Evolutionary conservation across 2,888 invertebrate species (phyloP), one percentile per base, ranked within the genome.

Genomic region (Ectemnius cavifrons): DNA sequence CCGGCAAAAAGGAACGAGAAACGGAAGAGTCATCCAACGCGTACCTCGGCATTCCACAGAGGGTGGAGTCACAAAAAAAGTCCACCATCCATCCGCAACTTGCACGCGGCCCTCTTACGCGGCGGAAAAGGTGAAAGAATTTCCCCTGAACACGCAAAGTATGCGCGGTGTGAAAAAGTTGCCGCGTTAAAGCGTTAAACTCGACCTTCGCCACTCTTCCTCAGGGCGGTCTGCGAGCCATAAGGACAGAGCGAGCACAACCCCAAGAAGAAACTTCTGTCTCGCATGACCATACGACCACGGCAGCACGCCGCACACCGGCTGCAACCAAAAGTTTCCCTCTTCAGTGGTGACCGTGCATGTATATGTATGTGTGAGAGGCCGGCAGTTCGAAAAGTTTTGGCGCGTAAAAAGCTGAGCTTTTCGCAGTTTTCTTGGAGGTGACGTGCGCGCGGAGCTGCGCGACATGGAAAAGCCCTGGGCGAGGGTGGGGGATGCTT

Each of bases 361-460:
- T 59, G 78, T 64, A 62, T 60, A 71, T 73, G 73, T 73, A 8
- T 45, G 73, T 46, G 57, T 61, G 58, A 56, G 20, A 49, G 63
- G 63, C 66, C 56, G 72, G 70, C 66, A 85, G 82, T 87, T 87
- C 75, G 73, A 82, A 84, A 88, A 88, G 85, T 85, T 88, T 84
- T 84, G 80, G 81, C 86, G 87, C 85, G 85, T 77, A 86, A 87
- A 87, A 88, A 88, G 79, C 76, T 77, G 76, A 78, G 80, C 79
- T 88, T 88, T 88, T 87, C 83, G 71, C 84, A 83, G 81, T 79
- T 82, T 81, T 81, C 81, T 82, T 82, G 60, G 28, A 59, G 64
- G 73, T 37, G 65, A 82, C 0, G 82, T 79, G 82, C 82, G 75
- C 73, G 66, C 78, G 80, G 70, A 52, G 77, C 79, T 71, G 82